These are phyloP conservation scores for Barbus barbus DNA, from an alignment of 2,113 vertebrate genomes.

Conservation along the genomic window DNA sequence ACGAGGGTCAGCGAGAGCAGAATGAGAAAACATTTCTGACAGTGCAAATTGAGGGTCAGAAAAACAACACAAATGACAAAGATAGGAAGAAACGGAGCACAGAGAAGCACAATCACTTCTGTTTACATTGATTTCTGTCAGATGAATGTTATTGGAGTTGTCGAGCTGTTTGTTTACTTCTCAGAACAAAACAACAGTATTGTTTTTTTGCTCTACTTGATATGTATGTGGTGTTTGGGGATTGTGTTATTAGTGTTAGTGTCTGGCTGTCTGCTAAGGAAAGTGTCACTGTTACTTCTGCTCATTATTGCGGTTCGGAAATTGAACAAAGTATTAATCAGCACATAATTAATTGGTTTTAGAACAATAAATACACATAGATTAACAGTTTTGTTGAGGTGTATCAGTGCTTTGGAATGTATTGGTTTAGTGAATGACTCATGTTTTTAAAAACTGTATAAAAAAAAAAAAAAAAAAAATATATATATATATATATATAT, in stretches of 20 bases:
- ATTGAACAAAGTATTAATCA: neutral
- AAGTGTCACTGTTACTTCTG: neutral
- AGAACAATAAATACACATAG: no score
- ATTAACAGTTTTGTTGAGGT: no score
- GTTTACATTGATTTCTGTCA: slow-evolving; percentile 25
- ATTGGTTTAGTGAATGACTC: no score
- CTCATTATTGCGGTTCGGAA: neutral
- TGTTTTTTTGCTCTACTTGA: no score
- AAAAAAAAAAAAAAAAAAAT: no score
- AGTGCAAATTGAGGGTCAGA: neutral
- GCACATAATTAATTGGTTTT: neutral
- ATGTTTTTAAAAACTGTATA: no score
- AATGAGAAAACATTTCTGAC: slow-evolving; percentile 22
- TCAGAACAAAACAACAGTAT: neutral
- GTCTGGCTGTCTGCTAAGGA: neutral
- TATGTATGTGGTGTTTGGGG: neutral
- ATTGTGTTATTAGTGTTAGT: neutral
- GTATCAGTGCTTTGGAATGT: no score
- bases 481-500: no score
- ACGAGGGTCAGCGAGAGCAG: neutral
- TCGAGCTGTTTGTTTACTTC: neutral
- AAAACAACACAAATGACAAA: slow-evolving; percentile 12
- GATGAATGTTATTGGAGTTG: slow-evolving; percentile 13
- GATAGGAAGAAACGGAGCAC: neutral
- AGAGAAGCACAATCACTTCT: neutral